Evolutionary conservation across 2,888 invertebrate genomes (phyloP).

Genomic region (Baronia brevicornis): DNA sequence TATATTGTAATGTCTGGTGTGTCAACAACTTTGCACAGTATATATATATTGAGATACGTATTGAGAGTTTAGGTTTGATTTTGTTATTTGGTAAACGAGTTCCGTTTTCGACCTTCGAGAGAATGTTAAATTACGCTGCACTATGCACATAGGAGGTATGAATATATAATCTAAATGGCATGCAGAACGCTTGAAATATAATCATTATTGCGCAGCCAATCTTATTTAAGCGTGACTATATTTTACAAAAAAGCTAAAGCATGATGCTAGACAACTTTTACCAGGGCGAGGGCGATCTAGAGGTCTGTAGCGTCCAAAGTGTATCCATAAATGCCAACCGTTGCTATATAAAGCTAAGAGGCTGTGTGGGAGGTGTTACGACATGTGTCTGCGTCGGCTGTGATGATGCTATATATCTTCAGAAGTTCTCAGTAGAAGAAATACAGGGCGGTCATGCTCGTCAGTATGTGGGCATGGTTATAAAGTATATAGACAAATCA

Average conservation of each 20-base stretch:
- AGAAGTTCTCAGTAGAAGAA: slow-evolving; percentile 44
- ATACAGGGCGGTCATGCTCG: slow-evolving; percentile 60
- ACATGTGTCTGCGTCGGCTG: slow-evolving; percentile 62
- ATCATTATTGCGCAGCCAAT: slow-evolving; percentile 76
- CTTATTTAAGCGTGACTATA: slow-evolving; percentile 76
- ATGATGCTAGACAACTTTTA: slow-evolving; percentile 75
- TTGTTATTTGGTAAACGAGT: slow-evolving; percentile 50
- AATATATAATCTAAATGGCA: slow-evolving; percentile 75
- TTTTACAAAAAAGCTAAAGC: slow-evolving; percentile 75
- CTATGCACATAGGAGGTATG: slow-evolving; percentile 74
- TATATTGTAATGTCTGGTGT: slow-evolving; percentile 56
- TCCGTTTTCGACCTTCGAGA: slow-evolving; percentile 68
- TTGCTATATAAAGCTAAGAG: slow-evolving; percentile 71
- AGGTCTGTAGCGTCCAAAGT: slow-evolving; percentile 72
- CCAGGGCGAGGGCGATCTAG: slow-evolving; percentile 73
- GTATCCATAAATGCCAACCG: slow-evolving; percentile 72
- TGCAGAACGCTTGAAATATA: slow-evolving; percentile 76
- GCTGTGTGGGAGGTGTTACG: slow-evolving; percentile 67
- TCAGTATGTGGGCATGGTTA: slow-evolving; percentile 55
- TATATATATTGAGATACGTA: slow-evolving; percentile 24
- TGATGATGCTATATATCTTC: slow-evolving; percentile 44
- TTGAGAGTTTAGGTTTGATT: slow-evolving; percentile 35
- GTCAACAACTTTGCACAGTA: slow-evolving; percentile 31
- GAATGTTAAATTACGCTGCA: slow-evolving; percentile 69
- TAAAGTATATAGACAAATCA: slow-evolving; percentile 70